Conservation (phyloP, 2,888 invertebrate species). For the Serrognathus titanus region DNA sequence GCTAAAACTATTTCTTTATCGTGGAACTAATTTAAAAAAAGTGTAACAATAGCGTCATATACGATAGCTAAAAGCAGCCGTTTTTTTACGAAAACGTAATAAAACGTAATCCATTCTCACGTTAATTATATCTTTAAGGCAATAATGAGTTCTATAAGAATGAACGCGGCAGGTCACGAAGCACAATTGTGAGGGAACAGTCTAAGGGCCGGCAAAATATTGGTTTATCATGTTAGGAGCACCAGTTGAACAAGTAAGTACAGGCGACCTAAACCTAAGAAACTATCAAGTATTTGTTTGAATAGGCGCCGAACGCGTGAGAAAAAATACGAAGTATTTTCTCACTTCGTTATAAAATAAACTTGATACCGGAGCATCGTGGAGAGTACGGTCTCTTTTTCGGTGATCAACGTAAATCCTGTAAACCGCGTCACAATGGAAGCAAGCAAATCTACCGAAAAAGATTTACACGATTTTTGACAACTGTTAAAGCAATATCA, state of each 20-base stretch:
- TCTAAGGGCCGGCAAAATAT: slow-evolving; percentile 24
- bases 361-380: background rate
- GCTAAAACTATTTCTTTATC: too few species aligned
- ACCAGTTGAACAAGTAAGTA: slow-evolving; percentile 17
- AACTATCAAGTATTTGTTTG: slow-evolving; percentile 17
- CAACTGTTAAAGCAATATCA: slow-evolving; percentile 15
- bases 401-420: background rate
- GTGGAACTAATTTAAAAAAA: too few species aligned
- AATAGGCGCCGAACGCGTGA: slow-evolving; percentile 16
- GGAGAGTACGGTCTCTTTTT: background rate
- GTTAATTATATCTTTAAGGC: slow-evolving; percentile 28
- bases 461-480: slow-evolving; percentile 3
- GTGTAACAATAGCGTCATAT: too few species aligned
- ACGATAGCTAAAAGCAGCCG: too few species aligned
- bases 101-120: slow-evolving; percentile 26
- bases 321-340: slow-evolving; percentile 19
- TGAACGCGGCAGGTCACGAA: slow-evolving; percentile 9
- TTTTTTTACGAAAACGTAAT: slow-evolving; percentile 10
- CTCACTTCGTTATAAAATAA: slow-evolving; percentile 18
- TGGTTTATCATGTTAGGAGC: slow-evolving; percentile 26
- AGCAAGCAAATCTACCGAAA: background rate
- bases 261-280: slow-evolving; percentile 3
- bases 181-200: slow-evolving; percentile 12
- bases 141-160: slow-evolving; percentile 23
- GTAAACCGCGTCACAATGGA: background rate